phyloP scores from a whole-genome alignment of 1,140 invertebrate genomes.

The Drosophila sproati region DNA sequence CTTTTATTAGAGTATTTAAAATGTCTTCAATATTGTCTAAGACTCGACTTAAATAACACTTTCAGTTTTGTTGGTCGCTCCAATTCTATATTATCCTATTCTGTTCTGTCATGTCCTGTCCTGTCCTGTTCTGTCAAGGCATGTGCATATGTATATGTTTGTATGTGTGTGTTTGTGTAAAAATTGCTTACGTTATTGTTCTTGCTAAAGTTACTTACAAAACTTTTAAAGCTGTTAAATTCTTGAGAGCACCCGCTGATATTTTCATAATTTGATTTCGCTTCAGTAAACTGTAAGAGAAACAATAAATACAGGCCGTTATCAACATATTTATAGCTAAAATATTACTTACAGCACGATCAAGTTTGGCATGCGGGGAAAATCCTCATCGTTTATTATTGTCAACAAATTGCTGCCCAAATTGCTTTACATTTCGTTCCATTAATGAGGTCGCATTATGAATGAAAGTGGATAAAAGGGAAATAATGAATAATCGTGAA shows the following conservation, averaged over 20 bases:
- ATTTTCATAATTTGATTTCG: conserved; percentile 89
- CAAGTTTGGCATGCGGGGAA: conserved; percentile 87
- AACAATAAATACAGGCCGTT: conserved; percentile 34
- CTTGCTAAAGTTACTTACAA: conserved; percentile 87
- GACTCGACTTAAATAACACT: conserved; percentile 57
- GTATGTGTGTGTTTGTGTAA: conserved; percentile 44
- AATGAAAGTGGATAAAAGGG: conserved; percentile 38
- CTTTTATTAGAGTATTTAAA: conserved; percentile 18
- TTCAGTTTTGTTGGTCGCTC: conserved; percentile 58
- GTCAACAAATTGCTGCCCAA: conserved; percentile 89
- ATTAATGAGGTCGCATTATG: conserved; percentile 59
- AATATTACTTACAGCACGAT: conserved; percentile 88
- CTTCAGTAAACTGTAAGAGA: conserved; percentile 87
- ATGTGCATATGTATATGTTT: conserved; percentile 18
- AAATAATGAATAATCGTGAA: conserved; percentile 61
- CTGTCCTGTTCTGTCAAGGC: conserved; percentile 31
- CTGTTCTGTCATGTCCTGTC: conserved; percentile 5
- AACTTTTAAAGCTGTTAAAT: conserved; percentile 88
- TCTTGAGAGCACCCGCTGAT: conserved; percentile 88
- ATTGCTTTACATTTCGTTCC: conserved; percentile 86
- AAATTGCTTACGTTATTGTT: conserved; percentile 67
- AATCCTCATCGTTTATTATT: conserved; percentile 87
- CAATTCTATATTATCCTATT: conserved; percentile 2
- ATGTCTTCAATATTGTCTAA: background rate
- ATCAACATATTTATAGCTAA: conserved; percentile 8